Evolutionary conservation across 2,888 invertebrate genomes (phyloP).

Genomic region (Caenorhabditis becei): DNA sequence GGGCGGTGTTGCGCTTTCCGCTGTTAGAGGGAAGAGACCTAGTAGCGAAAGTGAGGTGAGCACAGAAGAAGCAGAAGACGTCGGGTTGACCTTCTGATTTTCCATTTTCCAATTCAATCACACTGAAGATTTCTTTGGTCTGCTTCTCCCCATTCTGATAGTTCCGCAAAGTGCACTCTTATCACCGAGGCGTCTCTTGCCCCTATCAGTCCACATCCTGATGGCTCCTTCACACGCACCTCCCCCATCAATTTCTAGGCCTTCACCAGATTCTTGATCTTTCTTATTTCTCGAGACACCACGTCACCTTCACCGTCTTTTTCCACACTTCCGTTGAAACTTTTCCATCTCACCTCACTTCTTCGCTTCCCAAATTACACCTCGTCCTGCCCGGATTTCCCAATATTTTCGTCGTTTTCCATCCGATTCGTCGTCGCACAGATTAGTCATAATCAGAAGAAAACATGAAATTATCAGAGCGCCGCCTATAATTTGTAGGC

Average conservation of each 20-base stretch:
- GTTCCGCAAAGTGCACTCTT: slow-evolving; percentile 7
- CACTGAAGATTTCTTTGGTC: too few relatives aligned
- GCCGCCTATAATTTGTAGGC: slow-evolving; percentile 15
- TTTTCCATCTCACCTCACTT: slow-evolving; percentile 14
- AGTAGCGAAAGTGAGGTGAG: slow-evolving; percentile 15
- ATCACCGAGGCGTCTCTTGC: background rate
- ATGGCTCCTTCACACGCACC: slow-evolving; percentile 33
- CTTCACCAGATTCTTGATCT: slow-evolving; percentile 43
- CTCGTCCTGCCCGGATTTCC: background rate
- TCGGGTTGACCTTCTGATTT: slow-evolving; percentile 34
- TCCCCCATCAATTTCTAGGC: background rate
- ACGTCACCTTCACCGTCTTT: slow-evolving; percentile 24
- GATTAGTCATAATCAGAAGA: background rate
- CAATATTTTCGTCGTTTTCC: background rate
- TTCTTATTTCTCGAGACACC: slow-evolving; percentile 17
- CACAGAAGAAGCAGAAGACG: background rate
- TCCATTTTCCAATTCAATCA: background rate
- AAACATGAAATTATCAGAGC: slow-evolving; percentile 34
- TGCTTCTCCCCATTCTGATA: too few relatives aligned
- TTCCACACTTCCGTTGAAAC: slow-evolving; percentile 26
- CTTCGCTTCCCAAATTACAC: slow-evolving; percentile 1
- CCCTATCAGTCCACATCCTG: background rate
- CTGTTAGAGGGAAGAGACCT: slow-evolving; percentile 22
- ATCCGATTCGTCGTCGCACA: background rate
- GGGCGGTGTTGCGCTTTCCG: slow-evolving; percentile 56